phyloP scores from a whole-genome alignment of 2,888 invertebrate genomes.

The Oscheius myriophilus region DNA sequence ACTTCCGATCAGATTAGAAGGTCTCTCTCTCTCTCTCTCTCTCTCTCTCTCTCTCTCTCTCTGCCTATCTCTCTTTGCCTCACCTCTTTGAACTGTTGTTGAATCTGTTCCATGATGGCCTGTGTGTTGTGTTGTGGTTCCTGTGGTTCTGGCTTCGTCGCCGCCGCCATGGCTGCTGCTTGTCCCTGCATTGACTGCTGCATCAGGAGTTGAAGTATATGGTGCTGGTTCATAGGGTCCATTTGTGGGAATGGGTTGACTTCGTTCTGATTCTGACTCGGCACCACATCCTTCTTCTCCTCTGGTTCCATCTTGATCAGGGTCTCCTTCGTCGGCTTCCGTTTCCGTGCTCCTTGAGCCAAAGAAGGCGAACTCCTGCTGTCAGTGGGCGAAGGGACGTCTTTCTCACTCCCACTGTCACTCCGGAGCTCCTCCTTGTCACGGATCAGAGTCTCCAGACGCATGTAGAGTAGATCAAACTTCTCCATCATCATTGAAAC shows the following conservation, averaged over 20 bases:
- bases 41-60: too few species aligned
- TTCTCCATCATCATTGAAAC: conserved; percentile 42
- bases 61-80: not conserved
- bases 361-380: conserved; percentile 40
- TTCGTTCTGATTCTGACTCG: not conserved
- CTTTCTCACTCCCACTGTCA: conserved; percentile 51
- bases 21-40: not conserved
- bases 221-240: conserved; percentile 8
- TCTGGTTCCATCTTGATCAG: conserved; percentile 41
- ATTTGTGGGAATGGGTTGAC: not conserved
- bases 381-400: conserved; percentile 42
- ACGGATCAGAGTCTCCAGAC: conserved; percentile 35
- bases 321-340: conserved; percentile 60
- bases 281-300: not conserved
- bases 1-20: not conserved
- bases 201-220: conserved; percentile 28
- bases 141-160: conserved; percentile 28
- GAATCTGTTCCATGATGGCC: conserved; percentile 38
- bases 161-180: not conserved
- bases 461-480: conserved; percentile 40
- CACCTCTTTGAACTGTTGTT: conserved; percentile 37
- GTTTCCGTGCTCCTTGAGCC: conserved; percentile 52
- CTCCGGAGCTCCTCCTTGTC: conserved; percentile 45
- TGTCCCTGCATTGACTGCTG: conserved; percentile 29
- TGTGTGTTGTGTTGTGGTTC: conserved; percentile 32